These are phyloP conservation scores for Hylyphantes graminicola DNA, from an alignment of 1,140 invertebrate genomes.

Conservation along the genomic window DNA sequence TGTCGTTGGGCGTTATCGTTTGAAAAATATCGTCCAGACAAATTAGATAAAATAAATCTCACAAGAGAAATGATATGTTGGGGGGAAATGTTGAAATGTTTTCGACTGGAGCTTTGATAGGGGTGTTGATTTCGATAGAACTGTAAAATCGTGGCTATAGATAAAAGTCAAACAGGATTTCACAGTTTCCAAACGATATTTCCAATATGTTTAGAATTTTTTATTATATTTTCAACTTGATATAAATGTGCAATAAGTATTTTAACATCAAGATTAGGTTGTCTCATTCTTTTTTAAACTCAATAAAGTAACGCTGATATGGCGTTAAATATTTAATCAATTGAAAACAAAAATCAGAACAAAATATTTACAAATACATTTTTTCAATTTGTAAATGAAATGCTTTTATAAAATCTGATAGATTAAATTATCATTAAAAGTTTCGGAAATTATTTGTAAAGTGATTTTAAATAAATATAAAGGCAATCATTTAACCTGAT, in stretches of 20 bases:
- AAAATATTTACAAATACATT: too few species aligned
- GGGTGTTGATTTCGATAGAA: background rate
- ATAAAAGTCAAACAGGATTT: background rate
- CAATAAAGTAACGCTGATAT: too few species aligned
- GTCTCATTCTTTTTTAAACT: too few species aligned
- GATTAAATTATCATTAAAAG: too few species aligned
- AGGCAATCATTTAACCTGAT: too few species aligned
- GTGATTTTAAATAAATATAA: too few species aligned
- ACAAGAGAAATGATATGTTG: background rate
- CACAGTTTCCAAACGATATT: background rate
- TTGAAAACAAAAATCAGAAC: too few species aligned
- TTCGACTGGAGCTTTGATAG: background rate
- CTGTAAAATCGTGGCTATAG: background rate
- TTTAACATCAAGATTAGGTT: too few species aligned
- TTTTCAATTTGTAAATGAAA: too few species aligned
- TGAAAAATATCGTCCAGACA: conserved; percentile 3
- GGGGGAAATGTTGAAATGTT: background rate
- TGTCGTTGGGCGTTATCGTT: conserved; percentile 5
- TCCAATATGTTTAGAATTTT: background rate
- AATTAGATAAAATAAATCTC: conserved; percentile 6
- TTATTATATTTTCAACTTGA: background rate
- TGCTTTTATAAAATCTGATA: too few species aligned
- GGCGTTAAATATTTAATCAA: too few species aligned
- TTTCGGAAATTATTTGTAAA: too few species aligned
- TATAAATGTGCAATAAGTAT: background rate